Base-by-base conservation (phyloP, 2,113 vertebrate species). In the Rana temporaria region DNA sequence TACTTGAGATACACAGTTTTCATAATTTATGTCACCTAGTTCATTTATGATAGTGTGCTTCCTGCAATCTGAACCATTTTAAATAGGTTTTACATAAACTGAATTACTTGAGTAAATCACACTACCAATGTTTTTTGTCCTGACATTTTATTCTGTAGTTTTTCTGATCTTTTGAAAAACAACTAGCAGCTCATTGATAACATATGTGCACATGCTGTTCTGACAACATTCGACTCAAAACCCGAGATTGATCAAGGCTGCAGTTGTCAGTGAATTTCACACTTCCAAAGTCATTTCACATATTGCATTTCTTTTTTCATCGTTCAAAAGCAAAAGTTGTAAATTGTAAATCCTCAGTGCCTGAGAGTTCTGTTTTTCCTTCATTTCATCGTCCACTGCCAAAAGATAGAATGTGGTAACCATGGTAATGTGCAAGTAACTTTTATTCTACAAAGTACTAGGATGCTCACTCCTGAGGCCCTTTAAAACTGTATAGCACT, bases 241-340 rank as follows among this genome's bases (percentile, higher is more conserved):
- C 15, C 72, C 12, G 18, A 76, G 48, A 68, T 83, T 68, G 63
- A 83, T 83, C 81, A 76, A 76, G 81, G 72, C 71, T 68, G 38
- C 64, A 76, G 81, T 76, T 83, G 81, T 76, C 81, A 68, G 81
- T 83, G 81, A 68, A 68, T 67, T 83, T 83, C 81, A 76, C 81
- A 76, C 81, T 76, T 83, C 52, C 81, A 83, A 67, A 82, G 72
- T 76, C 55, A 83, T 76, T 68, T 83, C 63, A 66, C 81, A 68
- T 68, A 68, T 68, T 83, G 63, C 63, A 56, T 76, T 68, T 60
- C 53, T 59, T 82, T 82, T 76, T 83, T 76, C 42, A 68, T 60
- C 55, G 20, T 76, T 59, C 71, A 76, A 76, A 68, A 75, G 81
- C 71, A 76, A 83, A 76, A 83, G 71, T 76, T 83, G 63, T 68